phyloP scores from a whole-genome alignment of 2,888 invertebrate genomes.

The Macrosoma leucophasiata region DNA sequence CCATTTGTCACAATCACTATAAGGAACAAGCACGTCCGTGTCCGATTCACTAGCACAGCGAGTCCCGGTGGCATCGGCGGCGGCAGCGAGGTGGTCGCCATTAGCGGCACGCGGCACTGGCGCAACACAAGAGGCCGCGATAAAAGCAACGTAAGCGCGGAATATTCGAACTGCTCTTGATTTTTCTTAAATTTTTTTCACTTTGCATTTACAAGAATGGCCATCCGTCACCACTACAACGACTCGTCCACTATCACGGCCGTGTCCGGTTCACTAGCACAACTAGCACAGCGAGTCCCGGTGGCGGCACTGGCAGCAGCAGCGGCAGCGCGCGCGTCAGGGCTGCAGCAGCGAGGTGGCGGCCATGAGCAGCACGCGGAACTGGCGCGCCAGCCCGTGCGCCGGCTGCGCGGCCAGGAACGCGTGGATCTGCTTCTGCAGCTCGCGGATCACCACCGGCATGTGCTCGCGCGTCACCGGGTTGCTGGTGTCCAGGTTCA shows the following conservation, averaged over 20 bases:
- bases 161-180: too few species aligned
- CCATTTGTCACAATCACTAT: too few species aligned
- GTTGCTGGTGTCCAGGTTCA: conserved; percentile 85
- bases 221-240: too few species aligned
- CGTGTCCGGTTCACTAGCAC: neutral
- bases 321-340: conserved; percentile 33
- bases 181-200: too few species aligned
- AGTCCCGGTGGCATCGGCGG: conserved; percentile 15
- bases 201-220: too few species aligned
- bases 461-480: conserved; percentile 89
- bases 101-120: too few species aligned
- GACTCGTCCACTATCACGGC: too few species aligned
- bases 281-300: conserved; percentile 1
- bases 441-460: conserved; percentile 83
- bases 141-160: too few species aligned
- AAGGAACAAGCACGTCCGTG: too few species aligned
- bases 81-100: conserved; percentile 23
- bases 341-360: conserved; percentile 72
- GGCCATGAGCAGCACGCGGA: conserved; percentile 85
- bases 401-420: conserved; percentile 81
- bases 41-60: too few species aligned
- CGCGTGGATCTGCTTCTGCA: conserved; percentile 82
- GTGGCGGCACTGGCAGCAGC: conserved; percentile 5
- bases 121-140: too few species aligned
- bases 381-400: conserved; percentile 78